phyloP scores from a whole-genome alignment of 2,797 vertebrate species.

The Rhinoraja longicauda region DNA sequence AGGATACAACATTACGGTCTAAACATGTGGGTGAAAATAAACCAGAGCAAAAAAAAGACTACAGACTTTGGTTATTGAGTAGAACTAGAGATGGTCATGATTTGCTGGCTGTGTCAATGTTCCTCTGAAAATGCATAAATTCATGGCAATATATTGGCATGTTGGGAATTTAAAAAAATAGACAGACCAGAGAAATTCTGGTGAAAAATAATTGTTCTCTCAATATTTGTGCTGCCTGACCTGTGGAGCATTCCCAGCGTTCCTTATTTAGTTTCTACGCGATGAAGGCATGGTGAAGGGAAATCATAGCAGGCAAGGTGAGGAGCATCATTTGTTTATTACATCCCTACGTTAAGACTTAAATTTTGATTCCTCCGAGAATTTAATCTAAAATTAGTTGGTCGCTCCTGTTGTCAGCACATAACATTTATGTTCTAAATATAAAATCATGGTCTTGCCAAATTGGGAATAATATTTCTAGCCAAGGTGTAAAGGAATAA shows the following conservation, averaged over 20 bases:
- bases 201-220: not conserved
- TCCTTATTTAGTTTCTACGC: not conserved
- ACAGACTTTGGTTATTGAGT: no score
- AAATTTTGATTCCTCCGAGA: not conserved
- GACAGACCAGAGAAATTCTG: not conserved
- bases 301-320: not conserved
- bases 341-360: not conserved
- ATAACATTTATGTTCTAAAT: not conserved
- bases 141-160: no score
- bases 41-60: no score
- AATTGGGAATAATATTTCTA: constrained; percentile 22
- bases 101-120: no score
- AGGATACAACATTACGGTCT: no score
- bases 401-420: not conserved
- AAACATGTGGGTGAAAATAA: no score
- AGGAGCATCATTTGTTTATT: not conserved
- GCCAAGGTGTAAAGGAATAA: not conserved
- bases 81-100: no score
- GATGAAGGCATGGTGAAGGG: no score
- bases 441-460: not conserved
- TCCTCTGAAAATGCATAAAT: no score
- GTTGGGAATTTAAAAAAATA: no score
- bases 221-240: not conserved
- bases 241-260: not conserved
- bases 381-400: not conserved